These are phyloP conservation scores for crab-eating macaque (Macaca fascicularis) DNA, from an alignment of 2,113 vertebrate genomes.

Conservation along the genomic window T2T-MFA8v1.1 NC_088379.1:106044501-106045000, in stretches of 20 bases:
- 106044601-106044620: not conserved
- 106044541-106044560: not conserved
- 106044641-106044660: too few species aligned
- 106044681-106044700: too few species aligned
- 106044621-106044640: not conserved
- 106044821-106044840: too few species aligned
- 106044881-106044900: not conserved
- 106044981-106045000: not conserved
- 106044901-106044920: not conserved
- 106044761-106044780: too few species aligned
- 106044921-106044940: not conserved
- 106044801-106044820: too few species aligned
- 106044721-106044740: too few species aligned
- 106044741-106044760: too few species aligned
- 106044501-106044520: not conserved
- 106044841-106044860: too few species aligned
- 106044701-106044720: too few species aligned
- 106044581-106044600: not conserved
- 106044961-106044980: not conserved
- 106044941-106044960: not conserved
- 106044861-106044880: too few species aligned
- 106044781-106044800: too few species aligned
- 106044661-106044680: too few species aligned
- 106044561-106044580: not conserved
- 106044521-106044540: not conserved